Evolutionary conservation across 2,113 vertebrate genomes (phyloP), one percentile per base, ranked within the genome.

Genomic region (Madoqua kirkii): DNA sequence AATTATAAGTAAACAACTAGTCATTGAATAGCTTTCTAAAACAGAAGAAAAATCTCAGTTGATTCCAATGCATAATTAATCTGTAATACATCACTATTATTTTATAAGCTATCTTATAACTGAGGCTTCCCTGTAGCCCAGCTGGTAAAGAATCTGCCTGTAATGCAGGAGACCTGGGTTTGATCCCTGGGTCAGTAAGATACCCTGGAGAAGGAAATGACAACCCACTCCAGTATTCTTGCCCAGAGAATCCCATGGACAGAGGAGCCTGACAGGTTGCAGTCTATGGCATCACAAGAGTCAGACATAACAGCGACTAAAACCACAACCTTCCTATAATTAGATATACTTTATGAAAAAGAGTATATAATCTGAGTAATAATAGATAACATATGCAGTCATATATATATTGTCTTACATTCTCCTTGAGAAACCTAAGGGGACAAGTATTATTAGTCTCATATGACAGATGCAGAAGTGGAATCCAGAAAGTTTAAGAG

Each of bases 1-100:
- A 89, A 87, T 86, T 95, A n/a, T n/a, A n/a, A n/a, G 86, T 86
- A 40, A 16, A 89, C 11, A 91, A 89, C 23, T 55, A 91, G 54
- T 88, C 25, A 93, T 19, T 59, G 43, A 54, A 14, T 90, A n/a
- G 15, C 14, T 94, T 86, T 91, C 96, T 95, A 57, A 88, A 97
- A 57, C 21, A 90, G 54, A 89, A 33, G n/a, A 74, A 92, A 76
- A 79, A 23, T 64, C 4, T 76, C 16, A 87, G 33, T 36, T 95
- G 45, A 79, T 86, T 33, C 7, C 83, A 64, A 59, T 62, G 40
- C 2, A 83, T 86, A 84, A 64, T 85, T n/a, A 54, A 3, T 43
- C 40, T 43, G 40, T 43, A 43, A 43, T 43, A 43, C 50, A 71
- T 40, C 7, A 36, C 12, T 91, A 62, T 57, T 48, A 60, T 64